These are phyloP conservation scores for Gila robusta DNA, from an alignment of 2,797 vertebrate species.

Conservation along the genomic window DNA sequence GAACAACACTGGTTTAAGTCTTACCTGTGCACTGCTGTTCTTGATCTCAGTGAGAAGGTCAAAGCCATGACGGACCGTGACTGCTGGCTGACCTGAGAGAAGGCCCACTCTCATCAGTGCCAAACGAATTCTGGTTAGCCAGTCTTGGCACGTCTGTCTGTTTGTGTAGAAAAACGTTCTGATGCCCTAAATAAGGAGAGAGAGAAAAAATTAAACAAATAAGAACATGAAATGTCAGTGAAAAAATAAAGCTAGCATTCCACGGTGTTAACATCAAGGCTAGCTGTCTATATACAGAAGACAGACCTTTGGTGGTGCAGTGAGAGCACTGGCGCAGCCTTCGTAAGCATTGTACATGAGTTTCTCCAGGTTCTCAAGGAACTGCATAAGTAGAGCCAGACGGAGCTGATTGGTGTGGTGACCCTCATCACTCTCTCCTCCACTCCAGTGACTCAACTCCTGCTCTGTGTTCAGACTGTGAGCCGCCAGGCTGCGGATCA, in stretches of 20 bases:
- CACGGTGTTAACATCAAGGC: background rate
- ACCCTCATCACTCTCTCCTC: constrained; percentile 91
- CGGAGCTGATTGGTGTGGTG: constrained; percentile 95
- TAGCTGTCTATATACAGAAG: no score
- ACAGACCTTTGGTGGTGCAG: constrained; percentile 94
- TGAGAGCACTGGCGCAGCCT: constrained; percentile 96
- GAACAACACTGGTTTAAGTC: background rate
- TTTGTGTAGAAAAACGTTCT: constrained; percentile 98
- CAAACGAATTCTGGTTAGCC: constrained; percentile 94
- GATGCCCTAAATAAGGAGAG: constrained; percentile 81
- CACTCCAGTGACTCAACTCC: constrained; percentile 93
- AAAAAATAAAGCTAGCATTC: background rate
- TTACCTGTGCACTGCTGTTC: constrained; percentile 89
- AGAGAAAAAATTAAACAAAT: no score
- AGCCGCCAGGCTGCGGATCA: constrained; percentile 95
- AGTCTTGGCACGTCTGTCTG: constrained; percentile 97
- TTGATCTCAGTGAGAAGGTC: constrained; percentile 96
- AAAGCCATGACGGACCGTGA: constrained; percentile 96
- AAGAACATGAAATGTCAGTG: no score
- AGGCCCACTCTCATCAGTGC: constrained; percentile 97
- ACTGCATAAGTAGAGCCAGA: constrained; percentile 94
- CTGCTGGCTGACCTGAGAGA: constrained; percentile 96
- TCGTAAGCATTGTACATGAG: constrained; percentile 99
- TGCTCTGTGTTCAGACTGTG: constrained; percentile 95
- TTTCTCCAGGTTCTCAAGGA: constrained; percentile 96